Conservation (phyloP, 2,797 vertebrate genomes). For the Monodelphis domestica region DNA sequence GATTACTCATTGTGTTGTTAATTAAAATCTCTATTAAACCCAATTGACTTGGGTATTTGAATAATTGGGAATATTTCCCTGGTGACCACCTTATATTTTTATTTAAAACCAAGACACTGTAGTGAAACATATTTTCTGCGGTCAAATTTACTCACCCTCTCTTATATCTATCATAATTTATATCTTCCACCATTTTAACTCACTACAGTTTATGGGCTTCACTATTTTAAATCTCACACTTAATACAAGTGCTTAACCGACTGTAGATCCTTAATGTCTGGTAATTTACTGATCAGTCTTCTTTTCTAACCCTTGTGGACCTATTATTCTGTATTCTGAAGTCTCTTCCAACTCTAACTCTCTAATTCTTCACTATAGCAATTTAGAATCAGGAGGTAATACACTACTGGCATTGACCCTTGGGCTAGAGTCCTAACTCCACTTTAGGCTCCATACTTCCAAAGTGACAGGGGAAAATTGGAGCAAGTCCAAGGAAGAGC, state of each 20-base stretch:
- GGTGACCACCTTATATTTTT: no score
- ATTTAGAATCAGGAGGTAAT: constrained; percentile 33
- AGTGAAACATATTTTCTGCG: no score
- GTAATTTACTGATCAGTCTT: background rate
- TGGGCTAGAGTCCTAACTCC: constrained; percentile 34
- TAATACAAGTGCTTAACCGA: background rate
- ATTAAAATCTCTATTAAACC: no score
- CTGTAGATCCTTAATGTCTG: background rate
- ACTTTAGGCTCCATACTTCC: constrained; percentile 26
- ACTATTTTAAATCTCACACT: no score
- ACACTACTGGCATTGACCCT: background rate
- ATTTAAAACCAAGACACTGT: no score
- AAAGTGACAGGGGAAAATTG: constrained; percentile 5
- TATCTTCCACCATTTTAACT: no score
- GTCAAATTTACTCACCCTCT: no score
- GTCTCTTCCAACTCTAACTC: background rate
- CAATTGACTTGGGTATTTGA: no score
- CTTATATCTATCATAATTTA: no score
- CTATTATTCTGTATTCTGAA: background rate
- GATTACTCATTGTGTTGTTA: no score
- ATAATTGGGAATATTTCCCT: no score
- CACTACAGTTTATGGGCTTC: no score
- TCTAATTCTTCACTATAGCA: constrained; percentile 5
- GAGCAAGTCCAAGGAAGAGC: constrained; percentile 16
- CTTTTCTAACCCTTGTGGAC: constrained; percentile 10